These are phyloP conservation scores for Mesorhabditis sp. DNA, from an alignment of 2,888 invertebrate genomes.

Conservation along the genomic window DNA sequence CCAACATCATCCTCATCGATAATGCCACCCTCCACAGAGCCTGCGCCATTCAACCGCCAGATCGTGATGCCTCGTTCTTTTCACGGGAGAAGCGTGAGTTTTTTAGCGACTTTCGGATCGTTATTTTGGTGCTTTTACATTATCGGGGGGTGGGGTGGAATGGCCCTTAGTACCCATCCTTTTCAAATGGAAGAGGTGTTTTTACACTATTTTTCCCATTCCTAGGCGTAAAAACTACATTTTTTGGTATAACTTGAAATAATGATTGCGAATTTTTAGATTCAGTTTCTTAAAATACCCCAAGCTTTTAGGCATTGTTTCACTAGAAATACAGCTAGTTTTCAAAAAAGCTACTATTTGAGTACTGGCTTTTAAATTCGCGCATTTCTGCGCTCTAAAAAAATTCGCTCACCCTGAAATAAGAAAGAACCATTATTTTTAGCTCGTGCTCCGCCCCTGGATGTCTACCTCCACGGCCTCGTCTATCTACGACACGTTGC, in stretches of 20 bases:
- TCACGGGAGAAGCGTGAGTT: neutral
- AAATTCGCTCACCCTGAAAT: neutral
- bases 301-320: neutral
- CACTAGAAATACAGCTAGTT: neutral
- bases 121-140: too few species aligned
- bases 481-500: slow-evolving; percentile 18
- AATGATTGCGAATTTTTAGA: too few species aligned
- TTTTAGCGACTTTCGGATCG: too few species aligned
- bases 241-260: neutral
- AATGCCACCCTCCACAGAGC: slow-evolving; percentile 11
- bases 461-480: slow-evolving; percentile 29
- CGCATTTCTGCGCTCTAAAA: neutral
- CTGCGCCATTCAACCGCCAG: slow-evolving; percentile 8
- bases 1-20: slow-evolving; percentile 10
- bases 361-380: neutral
- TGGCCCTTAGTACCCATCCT: neutral
- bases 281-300: too few species aligned
- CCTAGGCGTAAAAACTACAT: too few species aligned
- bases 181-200: neutral
- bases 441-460: slow-evolving; percentile 20
- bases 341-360: neutral
- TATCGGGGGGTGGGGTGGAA: neutral
- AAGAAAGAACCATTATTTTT: neutral
- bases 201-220: too few species aligned
- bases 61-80: neutral